Evolutionary conservation across 2,888 invertebrate genomes (phyloP), one percentile per base, ranked within the genome.

Genomic region (Patella caerulea): DNA sequence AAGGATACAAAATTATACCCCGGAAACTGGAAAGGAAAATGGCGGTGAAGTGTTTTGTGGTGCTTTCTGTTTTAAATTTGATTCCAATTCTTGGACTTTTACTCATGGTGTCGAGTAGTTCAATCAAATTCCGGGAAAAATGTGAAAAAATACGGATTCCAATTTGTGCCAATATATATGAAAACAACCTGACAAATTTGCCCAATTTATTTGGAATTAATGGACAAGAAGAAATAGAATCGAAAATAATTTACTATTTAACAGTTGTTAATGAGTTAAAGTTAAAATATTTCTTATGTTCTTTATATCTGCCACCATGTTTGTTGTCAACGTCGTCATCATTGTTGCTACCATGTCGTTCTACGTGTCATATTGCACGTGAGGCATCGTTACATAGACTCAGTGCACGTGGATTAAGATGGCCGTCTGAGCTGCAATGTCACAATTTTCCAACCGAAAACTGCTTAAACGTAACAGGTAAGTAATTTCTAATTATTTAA

Each of bases 381-480:
- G 65, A 19, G 24, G 65, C 19, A 11, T 65, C 65, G 19, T 12
- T 65, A 19, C 24, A 65, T 24, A 65, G 65, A 65, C 24, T 65
- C 11, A 65, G 24, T 19, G 19, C 65, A 24, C 65, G 65, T 34
- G 74, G 65, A 3, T 45, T 59, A 19, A 45, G n/a, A 9, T 74
- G 74, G 74, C 45, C 74, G 3, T 52, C 59, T n/a, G 74, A 74
- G 24, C 65, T 74, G 24, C 74, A 74, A 24, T 74, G 74, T 24
- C 74, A 74, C n/a, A 69, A 65, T 69, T 74, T 74, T 65, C 74
- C 74, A 15, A 74, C 74, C n/a, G 74, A 74, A 24, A 74, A 74
- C 56, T 74, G 74, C 15, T 19, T 74, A 11, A 74, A 65, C 34
- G 34, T 74, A 17, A 59, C 59, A 52, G 74, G 74, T 74, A 69